Evolutionary conservation across 2,797 vertebrate species (phyloP), one percentile per base, ranked within the genome.

Genomic region (Premnoplex brunnescens): DNA sequence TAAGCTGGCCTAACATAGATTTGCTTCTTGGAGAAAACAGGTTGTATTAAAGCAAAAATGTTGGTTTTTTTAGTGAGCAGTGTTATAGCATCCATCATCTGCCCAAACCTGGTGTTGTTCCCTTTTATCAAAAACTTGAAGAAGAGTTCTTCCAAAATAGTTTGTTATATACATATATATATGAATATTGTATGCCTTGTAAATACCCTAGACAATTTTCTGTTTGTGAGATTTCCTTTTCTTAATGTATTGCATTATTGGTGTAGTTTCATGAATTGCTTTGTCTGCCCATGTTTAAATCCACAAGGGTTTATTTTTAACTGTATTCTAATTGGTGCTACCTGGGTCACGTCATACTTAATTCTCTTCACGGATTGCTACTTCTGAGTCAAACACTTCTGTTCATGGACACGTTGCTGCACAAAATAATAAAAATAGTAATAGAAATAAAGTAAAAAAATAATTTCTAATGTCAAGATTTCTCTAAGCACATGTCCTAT

Each of bases 261-360:
- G n/a, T 62, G 39, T 59, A 30, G 14, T 63, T 88, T 76, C 39
- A 34, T 30, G 19, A 83, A 62, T 72, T 81, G 5, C 34, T 30
- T 64, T 43, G n/a, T 56, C 28, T 79, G 48, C 13, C 20, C 1
- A 0, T 52, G 18, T 63, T 86, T 91, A 78, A 81, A 69, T 75
- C 12, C 27, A 7, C 9, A 86, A 48, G 68, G 58, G 75, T 75
- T 88, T 80, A 41, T 80, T 93, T 93, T 87, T 62, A 74, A n/a
- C 59, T 81, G 23, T 44, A 8, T 64, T 95, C 30, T 80, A 76
- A 85, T 37, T 83, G 78, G 7, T 10, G 4, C 75, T 91, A 78
- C 39, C 21, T 76, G 46, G 37, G 43, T 92, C 69, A 55, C 1
- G 2, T 77, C 36, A 5, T 14, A 78, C 34, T 71, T 83, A 21